Evolutionary conservation across 30 jellyfish, hydroid and myxozoan species (phyloP).

Genomic region (Aurelia sp.): DNA sequence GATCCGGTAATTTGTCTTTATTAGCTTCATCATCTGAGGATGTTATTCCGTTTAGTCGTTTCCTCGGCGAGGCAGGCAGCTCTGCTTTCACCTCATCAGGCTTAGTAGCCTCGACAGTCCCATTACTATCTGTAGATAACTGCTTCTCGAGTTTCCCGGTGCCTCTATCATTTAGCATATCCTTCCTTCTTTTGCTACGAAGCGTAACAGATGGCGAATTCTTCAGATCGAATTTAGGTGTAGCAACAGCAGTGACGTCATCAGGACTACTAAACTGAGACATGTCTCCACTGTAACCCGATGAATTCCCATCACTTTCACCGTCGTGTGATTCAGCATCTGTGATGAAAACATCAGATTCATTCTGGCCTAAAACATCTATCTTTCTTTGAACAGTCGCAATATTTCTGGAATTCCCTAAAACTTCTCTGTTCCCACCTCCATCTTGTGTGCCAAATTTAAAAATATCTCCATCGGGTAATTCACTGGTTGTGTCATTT

Average conservation of each 20-base stretch:
- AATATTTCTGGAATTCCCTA: background rate
- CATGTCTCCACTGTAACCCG: constrained; percentile 69
- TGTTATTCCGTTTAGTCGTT: constrained; percentile 57
- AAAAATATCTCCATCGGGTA: constrained; percentile 37
- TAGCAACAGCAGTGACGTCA: constrained; percentile 23
- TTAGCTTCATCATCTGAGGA: constrained; percentile 51
- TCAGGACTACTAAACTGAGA: constrained; percentile 69
- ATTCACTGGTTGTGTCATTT: background rate
- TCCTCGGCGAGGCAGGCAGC: constrained; percentile 54
- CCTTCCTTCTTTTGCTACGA: constrained; percentile 47
- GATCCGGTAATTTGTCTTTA: background rate
- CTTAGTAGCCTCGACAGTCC: constrained; percentile 11
- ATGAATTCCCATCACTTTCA: constrained; percentile 63
- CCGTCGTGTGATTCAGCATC: constrained; percentile 49
- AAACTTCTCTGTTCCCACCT: background rate
- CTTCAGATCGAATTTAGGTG: constrained; percentile 45
- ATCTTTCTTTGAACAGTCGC: constrained; percentile 29
- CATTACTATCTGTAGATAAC: constrained; percentile 17
- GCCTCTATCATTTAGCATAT: constrained; percentile 9
- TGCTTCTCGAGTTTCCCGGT: constrained; percentile 7
- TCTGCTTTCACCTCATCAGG: constrained; percentile 12
- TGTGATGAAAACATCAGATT: constrained; percentile 43
- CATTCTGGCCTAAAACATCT: constrained; percentile 20
- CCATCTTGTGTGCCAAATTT: constrained; percentile 18
- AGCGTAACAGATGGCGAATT: constrained; percentile 59